phyloP scores from a whole-genome alignment of 2,113 vertebrate species.

The Phalacrocorax pelagicus region DNA sequence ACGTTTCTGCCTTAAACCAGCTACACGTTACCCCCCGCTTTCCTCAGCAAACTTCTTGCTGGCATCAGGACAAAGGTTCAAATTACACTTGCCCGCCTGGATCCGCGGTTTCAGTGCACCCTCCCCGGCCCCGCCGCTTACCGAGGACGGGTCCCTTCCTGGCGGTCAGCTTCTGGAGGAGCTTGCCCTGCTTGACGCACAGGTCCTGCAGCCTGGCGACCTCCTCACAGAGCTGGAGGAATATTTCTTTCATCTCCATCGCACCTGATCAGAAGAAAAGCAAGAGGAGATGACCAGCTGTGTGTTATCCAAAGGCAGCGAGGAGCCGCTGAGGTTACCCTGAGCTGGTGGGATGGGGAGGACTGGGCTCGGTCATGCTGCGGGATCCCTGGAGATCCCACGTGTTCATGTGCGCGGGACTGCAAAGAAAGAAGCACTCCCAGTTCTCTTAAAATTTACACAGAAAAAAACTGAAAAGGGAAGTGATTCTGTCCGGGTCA shows the following conservation, averaged over 20 bases:
- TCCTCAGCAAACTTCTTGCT: accelerated
- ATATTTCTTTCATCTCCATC: conserved; percentile 74
- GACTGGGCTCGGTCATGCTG: accelerated
- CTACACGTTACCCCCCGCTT: neutral
- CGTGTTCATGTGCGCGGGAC: accelerated
- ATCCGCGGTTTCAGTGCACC: neutral
- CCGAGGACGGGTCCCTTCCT: neutral
- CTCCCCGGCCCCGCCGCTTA: neutral
- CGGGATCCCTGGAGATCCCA: neutral
- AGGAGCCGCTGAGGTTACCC: neutral
- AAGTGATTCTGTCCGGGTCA: neutral
- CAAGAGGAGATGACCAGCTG: accelerated
- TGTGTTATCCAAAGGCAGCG: accelerated
- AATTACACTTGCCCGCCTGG: accelerated
- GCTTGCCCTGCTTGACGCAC: conserved; percentile 77
- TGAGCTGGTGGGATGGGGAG: neutral
- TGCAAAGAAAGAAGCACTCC: neutral
- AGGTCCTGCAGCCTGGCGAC: conserved; percentile 75
- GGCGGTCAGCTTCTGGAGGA: conserved; percentile 73
- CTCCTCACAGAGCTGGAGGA: conserved; percentile 77
- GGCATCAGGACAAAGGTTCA: neutral
- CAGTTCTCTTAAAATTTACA: neutral
- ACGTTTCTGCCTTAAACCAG: accelerated
- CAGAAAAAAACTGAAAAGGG: neutral
- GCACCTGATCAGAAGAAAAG: neutral